Percentiles rank a stretch among this genome's conserved stretches.
Conservation (phyloP, 2,888 invertebrate species). For the Marronus borbonicus region DNA sequence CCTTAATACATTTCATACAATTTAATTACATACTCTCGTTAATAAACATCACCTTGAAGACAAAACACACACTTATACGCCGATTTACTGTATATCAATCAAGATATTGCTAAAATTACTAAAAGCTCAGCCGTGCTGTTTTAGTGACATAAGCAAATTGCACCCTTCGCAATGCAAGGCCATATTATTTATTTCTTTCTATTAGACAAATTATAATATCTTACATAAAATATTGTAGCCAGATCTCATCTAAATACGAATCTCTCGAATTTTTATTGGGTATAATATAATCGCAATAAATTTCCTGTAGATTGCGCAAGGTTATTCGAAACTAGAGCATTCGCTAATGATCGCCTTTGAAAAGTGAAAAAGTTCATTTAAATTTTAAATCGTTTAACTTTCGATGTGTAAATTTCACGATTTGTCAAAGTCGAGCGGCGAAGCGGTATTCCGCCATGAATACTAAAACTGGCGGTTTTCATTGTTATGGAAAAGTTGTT, state of each 20-base stretch:
- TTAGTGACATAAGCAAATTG: neutral
- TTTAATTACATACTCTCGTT: too few species aligned
- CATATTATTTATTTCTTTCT: neutral
- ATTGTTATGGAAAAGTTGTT: conserved; percentile 38
- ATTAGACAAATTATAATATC: conserved; percentile 9
- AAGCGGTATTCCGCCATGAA: conserved; percentile 21
- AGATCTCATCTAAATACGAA: neutral
- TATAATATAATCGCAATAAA: conserved; percentile 17
- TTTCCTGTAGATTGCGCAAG: conserved; percentile 11
- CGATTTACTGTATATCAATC: too few species aligned
- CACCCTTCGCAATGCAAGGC: conserved; percentile 11
- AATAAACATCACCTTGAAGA: too few species aligned
- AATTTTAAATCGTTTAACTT: conserved; percentile 40
- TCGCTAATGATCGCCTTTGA: neutral
- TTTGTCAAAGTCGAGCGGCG: neutral
- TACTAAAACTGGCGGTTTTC: conserved; percentile 34
- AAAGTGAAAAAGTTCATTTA: conserved; percentile 32
- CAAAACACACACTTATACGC: too few species aligned
- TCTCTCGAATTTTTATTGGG: neutral
- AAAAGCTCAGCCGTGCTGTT: too few species aligned
- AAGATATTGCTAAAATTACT: too few species aligned
- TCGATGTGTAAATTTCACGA: conserved; percentile 27
- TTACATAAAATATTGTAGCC: neutral
- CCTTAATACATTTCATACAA: too few species aligned
- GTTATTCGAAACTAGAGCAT: conserved; percentile 11